A percentile compares a stretch with the other conserved stretches of the same genome.
Conservation (phyloP, 2,797 vertebrate genomes). For the Liparis tanakae region DNA sequence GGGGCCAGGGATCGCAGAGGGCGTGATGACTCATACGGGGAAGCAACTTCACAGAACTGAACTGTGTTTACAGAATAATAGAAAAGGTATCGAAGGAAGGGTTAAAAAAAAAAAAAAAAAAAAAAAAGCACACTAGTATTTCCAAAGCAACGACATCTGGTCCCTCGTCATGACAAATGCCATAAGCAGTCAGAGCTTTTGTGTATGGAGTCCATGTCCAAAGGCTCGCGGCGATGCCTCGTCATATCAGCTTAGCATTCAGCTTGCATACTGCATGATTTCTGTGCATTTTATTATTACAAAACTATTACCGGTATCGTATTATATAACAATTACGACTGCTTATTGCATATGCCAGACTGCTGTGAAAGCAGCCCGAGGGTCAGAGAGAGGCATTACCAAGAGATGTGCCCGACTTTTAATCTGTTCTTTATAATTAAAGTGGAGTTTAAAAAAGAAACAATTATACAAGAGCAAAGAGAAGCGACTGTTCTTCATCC, state of each 20-base stretch:
- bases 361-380: slow-evolving; percentile 16
- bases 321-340: slow-evolving; percentile 52
- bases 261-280: slow-evolving; percentile 70
- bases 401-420: slow-evolving; percentile 37
- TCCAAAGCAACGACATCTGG: slow-evolving; percentile 64
- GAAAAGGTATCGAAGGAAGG: not conserved
- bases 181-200: slow-evolving; percentile 48
- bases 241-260: slow-evolving; percentile 51
- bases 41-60: slow-evolving; percentile 45
- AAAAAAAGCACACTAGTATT: slow-evolving; percentile 63
- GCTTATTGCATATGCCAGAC: slow-evolving; percentile 49
- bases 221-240: slow-evolving; percentile 44
- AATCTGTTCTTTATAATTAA: slow-evolving; percentile 23
- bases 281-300: slow-evolving; percentile 61
- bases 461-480: slow-evolving; percentile 7
- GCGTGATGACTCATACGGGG: slow-evolving; percentile 24
- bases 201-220: slow-evolving; percentile 44
- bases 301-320: slow-evolving; percentile 51
- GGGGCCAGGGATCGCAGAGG: slow-evolving; percentile 4
- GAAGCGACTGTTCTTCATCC: slow-evolving; percentile 24
- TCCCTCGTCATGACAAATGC: slow-evolving; percentile 37
- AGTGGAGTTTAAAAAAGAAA: not conserved
- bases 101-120: not conserved
- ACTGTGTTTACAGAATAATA: slow-evolving; percentile 46
- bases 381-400: slow-evolving; percentile 12